Base-by-base conservation (phyloP, 2,113 vertebrate genomes). In the Strix uralensis region DNA sequence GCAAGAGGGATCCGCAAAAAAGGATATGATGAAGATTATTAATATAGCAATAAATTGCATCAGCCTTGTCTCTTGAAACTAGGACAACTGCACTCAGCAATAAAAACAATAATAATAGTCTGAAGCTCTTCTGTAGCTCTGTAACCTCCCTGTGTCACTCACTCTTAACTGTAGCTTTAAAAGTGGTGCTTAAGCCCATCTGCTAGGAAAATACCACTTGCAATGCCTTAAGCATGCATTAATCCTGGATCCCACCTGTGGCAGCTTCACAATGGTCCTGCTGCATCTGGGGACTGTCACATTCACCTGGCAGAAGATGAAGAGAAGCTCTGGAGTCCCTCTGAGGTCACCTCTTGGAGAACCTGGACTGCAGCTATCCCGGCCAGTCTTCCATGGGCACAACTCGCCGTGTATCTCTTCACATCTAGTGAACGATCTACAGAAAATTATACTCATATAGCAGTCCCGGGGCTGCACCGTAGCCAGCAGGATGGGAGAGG, bases 21-120 rank as follows among this genome's bases (percentile, higher is more conserved):
- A 85, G 38, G 62, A 29, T 92, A 69, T 46, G 38, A 80, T 91
- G 42, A 88, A 89, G 71, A 70, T 93, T 83, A 92, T 91, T 95
- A 94, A 80, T 89, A 95, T 4, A 91, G 59, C 78, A 81, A 77
- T 96, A 94, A 91, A 96, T 96, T 82, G 89, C 9, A 83, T 77
- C 58, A 82, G 44, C 29, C 66, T 83, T 90, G 84, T 32, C 32
- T 88, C 74, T 70, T 93, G 80, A 94, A 94, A 73, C 84, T 62
- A 26, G 29, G 62, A 82, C 91, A 92, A 81, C 47, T 94, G 54
- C 30, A 51, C 16, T 80, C 58, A 77, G 80, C 63, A 96, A 82
- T 85, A 87, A 91, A 30, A 94, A 81, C 15, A 90, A 72, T 57
- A 85, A 62, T 58, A 78, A 63, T 42, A 81, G 40, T 90, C 74